A percentile compares a stretch with the other conserved stretches of the same genome.
These are phyloP conservation scores for Nematolebias whitei DNA, from an alignment of 2,113 vertebrate genomes.

Conservation along the genomic window DNA sequence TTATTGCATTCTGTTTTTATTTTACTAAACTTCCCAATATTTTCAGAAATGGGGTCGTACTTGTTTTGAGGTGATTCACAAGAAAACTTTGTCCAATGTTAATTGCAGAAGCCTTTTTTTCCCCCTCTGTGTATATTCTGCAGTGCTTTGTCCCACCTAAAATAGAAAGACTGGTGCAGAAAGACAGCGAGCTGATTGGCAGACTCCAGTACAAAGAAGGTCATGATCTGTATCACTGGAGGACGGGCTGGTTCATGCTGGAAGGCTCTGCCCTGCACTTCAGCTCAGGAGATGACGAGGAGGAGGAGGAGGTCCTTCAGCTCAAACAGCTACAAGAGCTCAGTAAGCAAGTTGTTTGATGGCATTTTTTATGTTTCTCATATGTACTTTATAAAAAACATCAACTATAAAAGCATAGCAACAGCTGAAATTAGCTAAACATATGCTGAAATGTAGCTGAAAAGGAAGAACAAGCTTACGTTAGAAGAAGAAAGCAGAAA, in stretches of 20 bases:
- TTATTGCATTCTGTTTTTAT: too few relatives aligned
- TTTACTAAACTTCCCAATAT: too few relatives aligned
- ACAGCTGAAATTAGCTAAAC: too few relatives aligned
- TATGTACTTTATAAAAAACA: too few relatives aligned
- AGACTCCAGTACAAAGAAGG: slow-evolving; percentile 93
- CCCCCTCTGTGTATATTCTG: background rate
- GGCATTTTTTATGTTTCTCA: background rate
- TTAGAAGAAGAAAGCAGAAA: too few relatives aligned
- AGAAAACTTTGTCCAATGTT: background rate
- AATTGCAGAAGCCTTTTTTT: too few relatives aligned
- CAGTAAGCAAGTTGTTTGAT: slow-evolving; percentile 82
- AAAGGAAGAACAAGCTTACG: too few relatives aligned
- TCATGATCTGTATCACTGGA: slow-evolving; percentile 92
- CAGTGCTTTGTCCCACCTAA: slow-evolving; percentile 89
- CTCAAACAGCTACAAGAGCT: slow-evolving; percentile 93
- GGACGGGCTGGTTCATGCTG: slow-evolving; percentile 90
- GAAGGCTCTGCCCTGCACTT: slow-evolving; percentile 87
- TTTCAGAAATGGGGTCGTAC: too few relatives aligned
- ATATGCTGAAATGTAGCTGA: too few relatives aligned
- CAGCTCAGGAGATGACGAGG: slow-evolving; percentile 80
- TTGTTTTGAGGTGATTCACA: too few relatives aligned
- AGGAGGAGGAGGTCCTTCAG: slow-evolving; percentile 81
- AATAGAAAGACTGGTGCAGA: slow-evolving; percentile 83
- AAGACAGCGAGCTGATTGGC: slow-evolving; percentile 88
- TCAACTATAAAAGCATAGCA: too few relatives aligned